Evolutionary conservation across 2,888 invertebrate species (phyloP).

Genomic region (Drosophila fulvimacula): DNA sequence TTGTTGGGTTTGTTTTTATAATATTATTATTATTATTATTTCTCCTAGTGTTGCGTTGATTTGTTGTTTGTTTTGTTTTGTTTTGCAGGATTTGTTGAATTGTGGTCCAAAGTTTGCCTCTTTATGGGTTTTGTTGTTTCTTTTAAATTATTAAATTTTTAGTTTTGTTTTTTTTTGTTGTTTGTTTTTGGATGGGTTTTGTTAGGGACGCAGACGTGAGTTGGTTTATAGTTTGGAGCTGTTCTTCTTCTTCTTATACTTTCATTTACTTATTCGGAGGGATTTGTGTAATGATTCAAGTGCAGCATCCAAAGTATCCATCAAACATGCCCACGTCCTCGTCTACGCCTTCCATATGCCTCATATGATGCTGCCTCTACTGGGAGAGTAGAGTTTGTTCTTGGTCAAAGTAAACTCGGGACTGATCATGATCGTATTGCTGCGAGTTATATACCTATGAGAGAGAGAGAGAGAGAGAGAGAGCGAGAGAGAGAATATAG

Average conservation of each 20-base stretch:
- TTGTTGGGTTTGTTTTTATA: constrained; percentile 41
- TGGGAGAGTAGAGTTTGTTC: constrained; percentile 93
- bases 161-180: constrained; percentile 35
- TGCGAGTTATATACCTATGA: constrained; percentile 87
- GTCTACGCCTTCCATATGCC: constrained; percentile 47
- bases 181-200: constrained; percentile 37
- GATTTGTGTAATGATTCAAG: constrained; percentile 68
- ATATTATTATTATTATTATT: constrained; percentile 15
- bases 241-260: constrained; percentile 34
- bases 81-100: constrained; percentile 69
- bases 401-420: constrained; percentile 95
- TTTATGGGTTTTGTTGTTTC: constrained; percentile 58
- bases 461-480: neutral
- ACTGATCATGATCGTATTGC: constrained; percentile 95
- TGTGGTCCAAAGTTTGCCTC: constrained; percentile 81
- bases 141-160: constrained; percentile 23
- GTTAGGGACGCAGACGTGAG: constrained; percentile 36
- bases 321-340: constrained; percentile 30
- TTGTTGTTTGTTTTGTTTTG: constrained; percentile 36
- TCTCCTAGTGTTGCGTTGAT: constrained; percentile 54
- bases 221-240: constrained; percentile 15
- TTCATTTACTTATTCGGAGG: constrained; percentile 72
- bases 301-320: constrained; percentile 32
- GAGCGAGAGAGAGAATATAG: neutral
- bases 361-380: constrained; percentile 60